Base-by-base conservation (phyloP, 64 coral and sea anemone genomes). In the Dendronephthya gigantea region DNA sequence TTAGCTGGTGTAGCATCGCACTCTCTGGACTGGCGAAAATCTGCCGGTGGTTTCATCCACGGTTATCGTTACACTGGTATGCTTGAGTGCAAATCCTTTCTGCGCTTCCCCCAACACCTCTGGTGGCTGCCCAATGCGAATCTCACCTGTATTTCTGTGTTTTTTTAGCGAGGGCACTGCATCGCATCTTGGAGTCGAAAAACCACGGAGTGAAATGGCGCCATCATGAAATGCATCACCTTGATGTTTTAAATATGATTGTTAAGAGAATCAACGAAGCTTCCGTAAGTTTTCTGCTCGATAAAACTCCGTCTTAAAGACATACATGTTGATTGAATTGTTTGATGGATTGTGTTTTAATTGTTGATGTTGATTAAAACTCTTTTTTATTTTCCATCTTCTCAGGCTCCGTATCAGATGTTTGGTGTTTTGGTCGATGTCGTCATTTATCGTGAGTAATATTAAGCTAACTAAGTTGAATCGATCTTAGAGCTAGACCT, bases 31-130 rank as follows among this genome's bases (percentile, higher is more conserved):
- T 90, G 87, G 37, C 85, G 95, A 1, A 98, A 93, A 74, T 98
- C 95, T 50, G 95, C 95, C 10, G 95, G 95, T 59, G 95, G 95
- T 40, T 98, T 98, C 58, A 98, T 98, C 81, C 95, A 98, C 41
- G 95, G 95, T 10, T 98, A 88, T 82, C 89, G 95, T 12, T 98
- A 98, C 85, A 93, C 95, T 50, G 91, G 95, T 97, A 89, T 81
- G 37, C 23, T 43, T 23, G 23, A 25, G 1, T 62, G 55, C 7
- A 0, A n/a, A n/a, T n/a, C n/a, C n/a, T 62, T 62, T 27, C 55
- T 15, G 25, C 55, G 19, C 19, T 58, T 19, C 22, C 50, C 23
- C 55, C 55, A 62, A 58, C 19, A n/a, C 19, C 25, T 27, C 25
- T 7, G 19, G 17, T 62, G 19, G 19, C 25, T 23, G 25, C 55